Evolutionary conservation across 2,888 invertebrate species (phyloP).

Genomic region (Lasioglossum morio): DNA sequence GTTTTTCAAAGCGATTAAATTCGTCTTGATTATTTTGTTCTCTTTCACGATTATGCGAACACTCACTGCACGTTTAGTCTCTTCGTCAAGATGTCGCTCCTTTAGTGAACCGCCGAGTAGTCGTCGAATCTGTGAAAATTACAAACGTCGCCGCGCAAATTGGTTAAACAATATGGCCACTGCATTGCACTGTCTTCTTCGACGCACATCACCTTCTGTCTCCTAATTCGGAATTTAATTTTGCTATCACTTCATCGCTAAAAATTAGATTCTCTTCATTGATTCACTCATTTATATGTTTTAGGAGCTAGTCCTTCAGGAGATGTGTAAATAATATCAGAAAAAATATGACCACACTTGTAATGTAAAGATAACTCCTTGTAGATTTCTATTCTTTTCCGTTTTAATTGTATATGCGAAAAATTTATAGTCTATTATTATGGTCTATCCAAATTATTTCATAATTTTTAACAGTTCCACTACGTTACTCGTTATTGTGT

Average conservation of each 20-base stretch:
- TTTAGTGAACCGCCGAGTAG: conserved; percentile 90
- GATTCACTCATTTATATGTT: background rate
- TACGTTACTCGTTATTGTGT: background rate
- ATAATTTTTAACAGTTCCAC: background rate
- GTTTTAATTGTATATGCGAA: background rate
- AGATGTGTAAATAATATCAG: background rate
- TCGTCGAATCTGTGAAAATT: conserved; percentile 88
- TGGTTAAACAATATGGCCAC: conserved; percentile 53
- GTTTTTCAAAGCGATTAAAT: conserved; percentile 19
- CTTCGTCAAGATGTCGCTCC: conserved; percentile 88
- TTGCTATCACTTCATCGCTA: background rate
- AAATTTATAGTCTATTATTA: too few species aligned
- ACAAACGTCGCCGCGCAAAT: conserved; percentile 75
- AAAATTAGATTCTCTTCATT: background rate
- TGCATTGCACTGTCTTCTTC: background rate
- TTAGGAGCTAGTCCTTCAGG: background rate
- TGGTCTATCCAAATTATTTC: background rate
- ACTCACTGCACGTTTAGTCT: conserved; percentile 90
- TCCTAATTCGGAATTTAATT: conserved; percentile 2
- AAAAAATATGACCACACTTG: background rate
- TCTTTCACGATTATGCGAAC: conserved; percentile 66
- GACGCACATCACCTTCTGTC: background rate
- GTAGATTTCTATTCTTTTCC: background rate
- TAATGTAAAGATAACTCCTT: background rate
- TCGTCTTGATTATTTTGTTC: background rate